phyloP scores from a whole-genome alignment of 2,888 invertebrate species.

The Augochlorella aurata region DNA sequence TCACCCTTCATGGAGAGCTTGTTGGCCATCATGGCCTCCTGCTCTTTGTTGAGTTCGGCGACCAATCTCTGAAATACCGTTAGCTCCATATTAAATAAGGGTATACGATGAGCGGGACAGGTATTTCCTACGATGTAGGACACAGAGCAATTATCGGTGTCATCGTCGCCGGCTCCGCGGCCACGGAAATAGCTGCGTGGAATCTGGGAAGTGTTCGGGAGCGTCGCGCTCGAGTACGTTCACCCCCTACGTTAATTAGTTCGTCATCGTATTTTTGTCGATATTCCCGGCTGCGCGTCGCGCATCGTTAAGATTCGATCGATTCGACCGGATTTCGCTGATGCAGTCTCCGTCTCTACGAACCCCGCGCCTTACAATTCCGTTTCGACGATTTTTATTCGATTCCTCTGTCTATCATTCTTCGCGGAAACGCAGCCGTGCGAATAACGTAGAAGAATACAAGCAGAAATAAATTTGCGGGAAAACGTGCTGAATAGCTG shows the following conservation, averaged over 20 bases:
- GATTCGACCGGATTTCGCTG: neutral
- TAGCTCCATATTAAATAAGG: constrained; percentile 47
- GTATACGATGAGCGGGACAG: neutral
- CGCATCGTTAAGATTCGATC: constrained; percentile 25
- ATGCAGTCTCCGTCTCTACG: neutral
- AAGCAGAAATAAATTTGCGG: neutral
- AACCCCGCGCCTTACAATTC: neutral
- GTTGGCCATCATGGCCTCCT: constrained; percentile 96
- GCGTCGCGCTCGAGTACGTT: constrained; percentile 28
- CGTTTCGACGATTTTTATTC: neutral
- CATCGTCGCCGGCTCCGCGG: constrained; percentile 23
- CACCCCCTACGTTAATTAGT: constrained; percentile 51
- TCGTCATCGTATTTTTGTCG: constrained; percentile 37
- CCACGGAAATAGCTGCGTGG: constrained; percentile 9
- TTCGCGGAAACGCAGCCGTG: neutral
- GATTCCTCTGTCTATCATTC: neutral
- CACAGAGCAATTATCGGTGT: constrained; percentile 48
- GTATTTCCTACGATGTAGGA: constrained; percentile 8
- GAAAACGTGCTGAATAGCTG: too few species aligned
- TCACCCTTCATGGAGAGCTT: constrained; percentile 88
- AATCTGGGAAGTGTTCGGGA: constrained; percentile 16
- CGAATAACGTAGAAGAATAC: neutral
- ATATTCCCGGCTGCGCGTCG: constrained; percentile 6
- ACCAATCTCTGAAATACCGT: constrained; percentile 91
- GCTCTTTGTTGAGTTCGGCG: constrained; percentile 98